Evolutionary conservation across 2,888 invertebrate genomes (phyloP), one percentile per base, ranked within the genome.

Genomic region (Protula sp.): DNA sequence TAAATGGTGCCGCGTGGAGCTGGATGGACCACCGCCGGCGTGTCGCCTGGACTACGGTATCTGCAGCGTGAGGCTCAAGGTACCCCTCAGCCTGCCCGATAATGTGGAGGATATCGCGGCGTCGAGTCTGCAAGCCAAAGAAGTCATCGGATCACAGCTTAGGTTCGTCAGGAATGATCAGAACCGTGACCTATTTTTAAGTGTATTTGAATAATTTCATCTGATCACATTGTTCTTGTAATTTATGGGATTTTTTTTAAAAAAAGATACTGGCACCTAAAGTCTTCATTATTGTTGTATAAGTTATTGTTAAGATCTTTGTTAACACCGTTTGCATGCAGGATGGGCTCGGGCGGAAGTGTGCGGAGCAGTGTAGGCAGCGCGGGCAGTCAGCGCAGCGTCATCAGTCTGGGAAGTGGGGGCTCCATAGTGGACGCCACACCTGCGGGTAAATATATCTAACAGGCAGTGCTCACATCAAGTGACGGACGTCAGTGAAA

Each of bases 11-110:
- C 67, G 69, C 47, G 57, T 79, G 45, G 70, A 73, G 28, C 62
- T 75, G 22, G 70, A 73, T 48, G 78, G 77, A 3, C 76, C 79
- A 24, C 71, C 77, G 0, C 80, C 79, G 2, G 69, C 76, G 9
- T 68, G 71, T 62, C 69, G 80, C 47, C 68, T 80, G 26, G 80
- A 81, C 67, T 77, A 79, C 65, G 78, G 75, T 31, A 70, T 72
- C 69, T 79, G 78, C 64, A 60, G 68, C 9, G 59, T 78, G 5
- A 66, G 68, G 30, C 60, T 78, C 24, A 61, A 30, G 2, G 62
- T 67, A 53, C 57, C 68, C 19, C 24, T 30, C 26, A 5, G 53
- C 5, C 27, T 51, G 27, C 54, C 60, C 9, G 52, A 53, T 9
- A 22, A 55, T 30, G 30, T 24, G 27, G 48, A 28, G 22, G 67